Percentiles rank a stretch among this genome's conserved stretches.
These are phyloP conservation scores for Himalopsyche tibetana DNA, from an alignment of 2,888 invertebrate species.

Conservation along the genomic window DNA sequence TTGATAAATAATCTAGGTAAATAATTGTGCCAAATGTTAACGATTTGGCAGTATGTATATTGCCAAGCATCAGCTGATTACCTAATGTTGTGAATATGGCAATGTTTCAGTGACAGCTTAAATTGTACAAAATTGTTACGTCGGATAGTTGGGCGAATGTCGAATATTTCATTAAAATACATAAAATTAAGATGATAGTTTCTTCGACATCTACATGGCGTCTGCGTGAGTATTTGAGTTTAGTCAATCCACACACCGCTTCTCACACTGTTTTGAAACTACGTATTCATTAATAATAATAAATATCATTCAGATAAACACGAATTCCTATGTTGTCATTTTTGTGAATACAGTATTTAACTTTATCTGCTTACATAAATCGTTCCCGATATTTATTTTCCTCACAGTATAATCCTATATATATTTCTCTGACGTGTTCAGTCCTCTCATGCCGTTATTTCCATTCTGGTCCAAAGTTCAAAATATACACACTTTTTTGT, in stretches of 20 bases:
- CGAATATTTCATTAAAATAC: not conserved
- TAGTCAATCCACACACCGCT: not conserved
- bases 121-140: not conserved
- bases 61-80: not conserved
- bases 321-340: slow-evolving; percentile 1
- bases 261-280: not conserved
- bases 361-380: too few relatives aligned
- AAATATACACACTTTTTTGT: not conserved
- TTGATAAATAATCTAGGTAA: too few relatives aligned
- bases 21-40: too few relatives aligned
- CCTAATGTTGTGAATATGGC: not conserved
- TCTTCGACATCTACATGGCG: slow-evolving; percentile 31
- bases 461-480: slow-evolving; percentile 23
- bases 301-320: not conserved
- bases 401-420: too few relatives aligned
- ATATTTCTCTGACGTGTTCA: not conserved
- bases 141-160: not conserved
- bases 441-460: not conserved
- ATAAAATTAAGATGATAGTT: slow-evolving; percentile 31
- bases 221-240: not conserved
- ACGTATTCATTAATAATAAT: not conserved
- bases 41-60: too few relatives aligned
- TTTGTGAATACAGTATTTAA: too few relatives aligned
- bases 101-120: slow-evolving; percentile 25
- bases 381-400: too few relatives aligned